Base-by-base conservation (phyloP, 1,140 invertebrate genomes). In the Zaprionus ornatus region DNA sequence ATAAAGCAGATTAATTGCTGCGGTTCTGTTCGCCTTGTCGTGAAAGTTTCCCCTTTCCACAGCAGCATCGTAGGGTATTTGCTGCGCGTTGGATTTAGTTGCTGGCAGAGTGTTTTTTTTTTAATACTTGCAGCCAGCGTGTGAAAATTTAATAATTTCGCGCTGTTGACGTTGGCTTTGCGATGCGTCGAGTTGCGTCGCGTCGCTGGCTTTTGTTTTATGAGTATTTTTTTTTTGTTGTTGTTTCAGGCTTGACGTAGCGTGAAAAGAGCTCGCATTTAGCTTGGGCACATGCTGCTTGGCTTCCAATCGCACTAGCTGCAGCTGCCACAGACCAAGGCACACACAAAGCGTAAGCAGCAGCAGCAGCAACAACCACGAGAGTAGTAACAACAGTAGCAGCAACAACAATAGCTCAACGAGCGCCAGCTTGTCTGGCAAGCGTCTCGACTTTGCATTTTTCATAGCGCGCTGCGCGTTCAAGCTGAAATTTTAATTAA, bases 401-500 rank as follows among this genome's bases (percentile, higher is more conserved):
- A 19, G 32, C 52, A 45, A 45, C 40, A 45, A 45, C 40, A 21
- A 50, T 50, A 27, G 23, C 25, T 10, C 9, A n/a, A 52, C 35
- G 54, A 42, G 6, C 40, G 40, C 40, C 40, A 45, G 64, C 50
- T 63, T 64, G 73, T 83, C 80, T 80, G 80, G 79, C 72, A 61
- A 60, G 63, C 77, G 80, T 80, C 83, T 83, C 64, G 54, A 62
- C 65, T 72, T 72, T 71, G 59, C 68, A 76, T 76, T 76, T 71
- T 74, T 76, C 54, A 71, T 66, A 68, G 57, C 62, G 40, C 40
- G 65, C 23, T 48, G 59, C 74, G 68, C 74, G 68, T 64, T 64
- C 77, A 74, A 83, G 84, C 84, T 73, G 84, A 74, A 87, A 88
- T 87, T 87, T 88, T 87, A 87, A 87, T 87, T 87, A 87, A 87